A percentile compares a stretch with the other conserved stretches of the same genome.
Conservation (phyloP, 2,797 vertebrate genomes). For the Jordanella pulchra region DNA sequence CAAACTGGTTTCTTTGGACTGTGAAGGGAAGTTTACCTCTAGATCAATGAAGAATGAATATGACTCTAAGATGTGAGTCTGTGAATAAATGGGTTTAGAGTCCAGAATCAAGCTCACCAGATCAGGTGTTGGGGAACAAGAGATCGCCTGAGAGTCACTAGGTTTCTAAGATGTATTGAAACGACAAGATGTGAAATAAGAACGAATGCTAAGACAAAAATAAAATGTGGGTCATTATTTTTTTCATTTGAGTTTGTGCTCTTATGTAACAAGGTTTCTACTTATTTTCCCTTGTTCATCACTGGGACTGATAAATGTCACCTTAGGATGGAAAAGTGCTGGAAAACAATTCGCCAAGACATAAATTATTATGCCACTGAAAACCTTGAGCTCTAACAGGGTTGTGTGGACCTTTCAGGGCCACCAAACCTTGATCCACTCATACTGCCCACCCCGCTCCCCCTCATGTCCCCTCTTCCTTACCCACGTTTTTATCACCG, state of each 20-base stretch:
- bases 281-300: not conserved
- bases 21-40: not conserved
- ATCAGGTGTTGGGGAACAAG: not conserved
- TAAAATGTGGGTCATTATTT: not conserved
- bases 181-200: too few relatives aligned
- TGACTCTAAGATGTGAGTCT: not conserved
- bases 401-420: not conserved
- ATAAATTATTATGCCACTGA: too few relatives aligned
- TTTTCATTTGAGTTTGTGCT: too few relatives aligned
- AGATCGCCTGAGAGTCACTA: not conserved
- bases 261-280: not conserved
- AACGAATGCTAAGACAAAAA: not conserved
- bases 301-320: not conserved
- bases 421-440: conserved; percentile 24
- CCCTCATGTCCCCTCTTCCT: conserved; percentile 49
- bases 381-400: not conserved
- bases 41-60: not conserved
- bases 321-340: not conserved
- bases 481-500: conserved; percentile 70
- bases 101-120: too few relatives aligned
- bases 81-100: not conserved
- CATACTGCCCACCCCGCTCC: not conserved
- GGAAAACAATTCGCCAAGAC: not conserved
- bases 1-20: not conserved
- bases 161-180: too few relatives aligned